Conservation (phyloP, 2,113 vertebrate genomes). For the Neodon shergylaensis region DNA sequence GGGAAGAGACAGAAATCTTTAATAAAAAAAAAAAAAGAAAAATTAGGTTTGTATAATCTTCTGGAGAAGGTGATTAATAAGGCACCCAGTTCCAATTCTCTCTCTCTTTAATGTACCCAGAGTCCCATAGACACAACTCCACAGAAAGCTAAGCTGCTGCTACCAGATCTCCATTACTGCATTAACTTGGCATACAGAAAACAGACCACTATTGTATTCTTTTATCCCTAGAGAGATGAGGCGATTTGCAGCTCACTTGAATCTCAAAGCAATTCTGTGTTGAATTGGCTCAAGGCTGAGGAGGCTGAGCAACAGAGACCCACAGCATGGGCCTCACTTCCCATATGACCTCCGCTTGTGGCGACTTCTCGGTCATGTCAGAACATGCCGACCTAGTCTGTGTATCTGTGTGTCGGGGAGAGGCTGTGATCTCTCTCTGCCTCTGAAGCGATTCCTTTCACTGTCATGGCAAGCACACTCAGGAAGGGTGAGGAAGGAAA, state of each 20-base stretch:
- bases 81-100: neutral
- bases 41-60: conserved; percentile 34
- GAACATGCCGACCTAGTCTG: conserved; percentile 25
- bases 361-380: conserved; percentile 40
- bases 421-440: neutral
- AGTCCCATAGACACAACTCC: neutral
- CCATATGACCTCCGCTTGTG: conserved; percentile 51
- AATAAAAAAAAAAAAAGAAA: too few relatives aligned
- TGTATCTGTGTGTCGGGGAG: neutral
- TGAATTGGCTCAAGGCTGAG: conserved; percentile 38
- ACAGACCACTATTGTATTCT: conserved; percentile 57
- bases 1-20: too few relatives aligned
- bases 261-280: conserved; percentile 66
- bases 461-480: conserved; percentile 36
- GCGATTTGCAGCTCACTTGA: conserved; percentile 56
- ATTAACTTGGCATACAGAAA: conserved; percentile 49
- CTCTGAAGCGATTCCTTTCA: conserved; percentile 17
- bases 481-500: conserved; percentile 38
- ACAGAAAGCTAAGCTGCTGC: conserved; percentile 28
- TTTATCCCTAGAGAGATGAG: conserved; percentile 50
- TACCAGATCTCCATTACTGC: neutral
- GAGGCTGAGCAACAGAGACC: conserved; percentile 49
- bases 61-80: conserved; percentile 48
- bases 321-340: conserved; percentile 45
- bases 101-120: neutral